These are phyloP conservation scores for Phacellophora camtschatica DNA, from an alignment of 30 jellyfish, hydroid and myxozoan species.

Conservation along the genomic window DNA sequence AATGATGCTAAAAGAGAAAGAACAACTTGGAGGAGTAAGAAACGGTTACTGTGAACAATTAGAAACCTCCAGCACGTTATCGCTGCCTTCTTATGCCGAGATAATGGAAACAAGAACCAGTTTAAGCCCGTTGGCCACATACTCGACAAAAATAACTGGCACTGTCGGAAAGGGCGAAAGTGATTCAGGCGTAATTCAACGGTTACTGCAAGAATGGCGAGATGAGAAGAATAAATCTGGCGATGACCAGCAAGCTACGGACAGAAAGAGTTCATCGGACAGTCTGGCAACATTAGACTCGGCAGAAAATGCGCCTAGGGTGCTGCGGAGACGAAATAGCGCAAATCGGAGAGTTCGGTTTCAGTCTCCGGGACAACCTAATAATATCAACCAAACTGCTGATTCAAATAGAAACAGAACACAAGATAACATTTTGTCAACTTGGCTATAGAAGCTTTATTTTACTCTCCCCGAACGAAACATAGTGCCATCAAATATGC, in stretches of 20 bases:
- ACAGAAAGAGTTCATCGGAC: slow-evolving; percentile 30
- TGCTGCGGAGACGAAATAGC: slow-evolving; percentile 64
- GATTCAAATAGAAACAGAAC: no score
- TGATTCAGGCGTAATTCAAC: neutral
- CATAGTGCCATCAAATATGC: no score
- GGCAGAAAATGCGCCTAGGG: slow-evolving; percentile 46
- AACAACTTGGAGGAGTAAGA: neutral
- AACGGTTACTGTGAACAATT: no score
- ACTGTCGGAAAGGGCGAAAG: neutral
- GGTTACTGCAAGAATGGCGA: slow-evolving; percentile 29
- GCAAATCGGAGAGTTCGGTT: slow-evolving; percentile 32
- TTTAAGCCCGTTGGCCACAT: neutral
- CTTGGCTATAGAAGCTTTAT: no score
- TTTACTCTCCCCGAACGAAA: no score
- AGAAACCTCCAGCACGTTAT: neutral
- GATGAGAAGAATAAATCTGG: slow-evolving; percentile 2
- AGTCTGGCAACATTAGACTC: slow-evolving; percentile 53
- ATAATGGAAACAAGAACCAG: slow-evolving; percentile 18
- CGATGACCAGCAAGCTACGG: neutral
- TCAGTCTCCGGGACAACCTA: no score
- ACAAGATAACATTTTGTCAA: no score
- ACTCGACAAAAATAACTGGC: neutral
- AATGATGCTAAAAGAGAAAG: neutral
- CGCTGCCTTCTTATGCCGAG: slow-evolving; percentile 34
- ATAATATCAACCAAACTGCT: no score